A percentile compares a stretch with the other conserved stretches of the same genome.
phyloP scores from a whole-genome alignment of 2,113 vertebrate genomes.

The Paracanthobrama guichenoti region DNA sequence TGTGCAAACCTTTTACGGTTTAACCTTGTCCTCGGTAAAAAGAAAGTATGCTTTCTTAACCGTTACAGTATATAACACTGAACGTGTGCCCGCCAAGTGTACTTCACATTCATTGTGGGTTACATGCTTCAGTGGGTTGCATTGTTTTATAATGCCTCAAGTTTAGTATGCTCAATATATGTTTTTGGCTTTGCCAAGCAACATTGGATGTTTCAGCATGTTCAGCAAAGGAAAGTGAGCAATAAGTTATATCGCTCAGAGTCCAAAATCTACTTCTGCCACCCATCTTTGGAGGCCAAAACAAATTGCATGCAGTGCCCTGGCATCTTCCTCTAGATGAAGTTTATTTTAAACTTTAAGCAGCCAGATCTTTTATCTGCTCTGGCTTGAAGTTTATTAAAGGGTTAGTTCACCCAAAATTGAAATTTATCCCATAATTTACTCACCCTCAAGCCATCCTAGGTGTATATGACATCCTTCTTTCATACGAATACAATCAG shows the following conservation, averaged over 20 bases:
- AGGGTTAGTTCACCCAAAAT: no score
- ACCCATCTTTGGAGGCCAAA: conserved; percentile 19
- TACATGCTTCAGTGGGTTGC: background rate
- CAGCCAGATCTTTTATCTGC: background rate
- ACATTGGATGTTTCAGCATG: background rate
- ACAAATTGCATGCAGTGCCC: conserved; percentile 7
- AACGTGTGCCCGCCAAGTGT: background rate
- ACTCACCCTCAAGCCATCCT: no score
- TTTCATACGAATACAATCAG: no score
- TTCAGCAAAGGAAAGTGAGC: background rate
- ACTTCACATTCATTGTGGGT: background rate
- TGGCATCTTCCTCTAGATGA: background rate
- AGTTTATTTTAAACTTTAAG: conserved; percentile 17
- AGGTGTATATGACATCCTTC: no score
- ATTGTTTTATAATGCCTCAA: background rate
- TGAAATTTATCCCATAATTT: no score
- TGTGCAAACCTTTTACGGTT: conserved; percentile 17
- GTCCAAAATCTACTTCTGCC: conserved; percentile 10
- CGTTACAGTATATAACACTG: background rate
- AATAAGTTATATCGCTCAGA: background rate
- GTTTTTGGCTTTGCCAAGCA: background rate
- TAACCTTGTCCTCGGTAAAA: conserved; percentile 13
- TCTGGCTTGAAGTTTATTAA: background rate
- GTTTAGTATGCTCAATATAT: background rate
- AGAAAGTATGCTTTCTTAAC: background rate